phyloP scores from a whole-genome alignment of 2,888 invertebrate genomes.

The Tachina lurida region DNA sequence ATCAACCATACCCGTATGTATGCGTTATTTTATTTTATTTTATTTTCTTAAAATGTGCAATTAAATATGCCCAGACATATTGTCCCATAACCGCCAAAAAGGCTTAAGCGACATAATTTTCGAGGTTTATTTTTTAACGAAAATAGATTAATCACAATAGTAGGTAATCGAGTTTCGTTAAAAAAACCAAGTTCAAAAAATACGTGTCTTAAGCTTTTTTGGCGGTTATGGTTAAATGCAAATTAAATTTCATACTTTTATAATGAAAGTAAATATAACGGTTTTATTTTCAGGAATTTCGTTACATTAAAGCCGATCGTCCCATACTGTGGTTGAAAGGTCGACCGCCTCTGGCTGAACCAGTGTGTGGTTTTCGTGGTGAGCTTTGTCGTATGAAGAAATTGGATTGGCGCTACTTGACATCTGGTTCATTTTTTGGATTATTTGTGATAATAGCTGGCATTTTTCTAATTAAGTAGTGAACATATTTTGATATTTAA shows the following conservation, averaged over 20 bases:
- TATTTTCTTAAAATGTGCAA: background rate
- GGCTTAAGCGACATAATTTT: too few relatives aligned
- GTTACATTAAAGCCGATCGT: slow-evolving; percentile 86
- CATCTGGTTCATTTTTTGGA: slow-evolving; percentile 86
- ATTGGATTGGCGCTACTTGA: slow-evolving; percentile 86
- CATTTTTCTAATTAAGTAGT: slow-evolving; percentile 87
- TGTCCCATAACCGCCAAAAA: too few relatives aligned
- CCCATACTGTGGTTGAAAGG: slow-evolving; percentile 91
- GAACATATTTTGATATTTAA: slow-evolving; percentile 62
- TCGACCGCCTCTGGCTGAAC: slow-evolving; percentile 89
- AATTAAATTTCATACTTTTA: background rate
- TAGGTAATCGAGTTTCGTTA: too few relatives aligned
- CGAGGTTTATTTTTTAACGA: too few relatives aligned
- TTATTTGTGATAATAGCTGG: slow-evolving; percentile 87
- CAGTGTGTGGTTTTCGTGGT: slow-evolving; percentile 92
- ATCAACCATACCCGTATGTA: slow-evolving; percentile 86
- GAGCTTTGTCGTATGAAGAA: slow-evolving; percentile 88
- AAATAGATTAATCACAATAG: too few relatives aligned
- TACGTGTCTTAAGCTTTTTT: too few relatives aligned
- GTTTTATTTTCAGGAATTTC: slow-evolving; percentile 84
- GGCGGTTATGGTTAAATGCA: too few relatives aligned
- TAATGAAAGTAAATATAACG: too few relatives aligned
- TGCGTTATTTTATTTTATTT: background rate
- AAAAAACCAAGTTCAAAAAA: too few relatives aligned
- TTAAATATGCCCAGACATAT: background rate